Base-by-base conservation (phyloP, 2,888 invertebrate genomes). In the Drosophila anomalata region DNA sequence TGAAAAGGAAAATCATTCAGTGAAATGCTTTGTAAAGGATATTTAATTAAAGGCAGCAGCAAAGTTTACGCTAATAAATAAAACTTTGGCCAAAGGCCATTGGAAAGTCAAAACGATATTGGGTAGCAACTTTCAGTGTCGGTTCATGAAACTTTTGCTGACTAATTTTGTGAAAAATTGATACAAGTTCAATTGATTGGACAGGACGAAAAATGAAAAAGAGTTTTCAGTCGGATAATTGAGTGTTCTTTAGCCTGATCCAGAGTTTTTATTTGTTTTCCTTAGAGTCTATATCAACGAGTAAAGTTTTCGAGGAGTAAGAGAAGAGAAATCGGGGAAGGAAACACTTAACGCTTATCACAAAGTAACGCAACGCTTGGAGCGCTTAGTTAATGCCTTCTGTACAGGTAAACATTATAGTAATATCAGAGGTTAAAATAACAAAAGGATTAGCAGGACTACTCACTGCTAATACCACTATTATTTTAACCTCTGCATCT, bases 341-440 rank as follows among this genome's bases (percentile, higher is more conserved):
- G 56, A 60, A 82, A 82, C 79, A 85, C 70, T 79, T 76, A 82
- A 83, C 76, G 86, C 82, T 83, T 83, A 83, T 83, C 82, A 83
- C 82, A 83, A 83, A 82, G 63, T 79, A 76, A 85, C 83, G 79
- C 79, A 60, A 73, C 86, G 82, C 82, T 83, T 82, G 68, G 78
- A 82, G 76, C 82, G 78, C 75, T 75, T 55, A 77, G 65, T 72
- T 75, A 62, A 70, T 66, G 60, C 36, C 62, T 60, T 65, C 48
- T 53, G 51, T 55, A 54, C 61, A 51, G 61, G 33, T 57, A 22
- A 20, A 53, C 17, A 39, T 20, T 53, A 39, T 51, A 41, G 9
- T 22, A 9, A 56, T 48, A 41, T 17, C 20, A 9, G 31, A 7
- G 20, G 33, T 62, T 17, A 33, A 55, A 44, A 53, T 57, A 52